Evolutionary conservation across 2,797 vertebrate species (phyloP), one percentile per base, ranked within the genome.

Genomic region (Menidia menidia): DNA sequence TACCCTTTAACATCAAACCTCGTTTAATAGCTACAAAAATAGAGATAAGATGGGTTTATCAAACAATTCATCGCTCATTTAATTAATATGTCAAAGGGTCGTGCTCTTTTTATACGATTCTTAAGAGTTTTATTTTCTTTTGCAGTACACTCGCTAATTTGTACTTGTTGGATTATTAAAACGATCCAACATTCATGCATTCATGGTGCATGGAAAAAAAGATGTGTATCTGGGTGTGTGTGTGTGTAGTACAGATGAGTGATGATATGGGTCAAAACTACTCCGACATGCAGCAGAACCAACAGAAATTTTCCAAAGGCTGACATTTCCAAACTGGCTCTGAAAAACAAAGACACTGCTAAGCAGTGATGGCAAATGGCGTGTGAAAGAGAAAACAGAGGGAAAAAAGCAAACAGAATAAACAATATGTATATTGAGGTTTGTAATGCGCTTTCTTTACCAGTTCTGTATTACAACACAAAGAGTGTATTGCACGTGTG

Each of bases 321-420:
- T 91, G 88, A 91, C 90, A 92, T 92, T 92, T 91, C 82, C 83
- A 91, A 90, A 91, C 81, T 71, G 77, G 75, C 81, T 87, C 72
- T 85, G 67, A 82, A 89, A 91, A 91, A 90, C 80, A 90, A 89
- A 84, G 80, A 66, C 39, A 31, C 67, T 58, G 77, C 73, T 80
- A 84, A 88, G 85, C 90, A 92, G 76, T 45, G 15, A 56, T 78
- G 80, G 90, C 68, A 70, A 85, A 90, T 87, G 70, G 56, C 9
- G 58, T 32, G 63, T 16, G 62, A 4, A 19, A 10, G 7, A 5
- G 48, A 1, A 33, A 25, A 25, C 25, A 44, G 50, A 3, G 54
- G 60, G 0, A 33, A 6, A 15, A 3, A 3, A 31, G 51, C 59
- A 54, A 47, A 47, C 18, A 10, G 14, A 64, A 68, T 48, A 3